These are phyloP conservation scores for Pantherophis guttatus DNA, from an alignment of 2,113 vertebrate genomes.

Conservation along the genomic window DNA sequence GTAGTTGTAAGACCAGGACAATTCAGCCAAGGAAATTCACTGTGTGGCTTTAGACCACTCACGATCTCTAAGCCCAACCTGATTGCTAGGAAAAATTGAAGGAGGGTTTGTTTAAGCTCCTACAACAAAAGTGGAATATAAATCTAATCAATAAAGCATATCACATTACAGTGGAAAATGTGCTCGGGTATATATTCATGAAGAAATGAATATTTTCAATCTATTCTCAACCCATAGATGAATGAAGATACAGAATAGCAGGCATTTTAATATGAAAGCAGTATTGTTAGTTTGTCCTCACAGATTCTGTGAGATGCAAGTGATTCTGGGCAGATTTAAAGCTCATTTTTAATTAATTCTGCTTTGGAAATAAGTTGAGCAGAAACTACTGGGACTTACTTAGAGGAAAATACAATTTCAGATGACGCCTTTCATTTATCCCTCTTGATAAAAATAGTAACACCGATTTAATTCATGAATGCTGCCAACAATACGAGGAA, in stretches of 20 bases:
- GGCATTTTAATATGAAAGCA: not conserved
- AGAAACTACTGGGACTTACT: not conserved
- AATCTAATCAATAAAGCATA: not conserved
- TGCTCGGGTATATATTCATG: not conserved
- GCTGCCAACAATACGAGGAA: not conserved
- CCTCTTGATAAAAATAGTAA: not conserved
- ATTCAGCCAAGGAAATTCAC: not conserved
- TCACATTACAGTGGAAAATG: not conserved
- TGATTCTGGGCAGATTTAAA: not conserved
- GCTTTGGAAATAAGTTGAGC: not conserved
- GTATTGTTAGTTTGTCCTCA: not conserved
- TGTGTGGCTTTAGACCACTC: not conserved
- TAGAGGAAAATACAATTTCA: not conserved
- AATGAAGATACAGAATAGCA: not conserved
- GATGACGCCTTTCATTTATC: not conserved
- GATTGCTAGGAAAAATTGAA: not conserved
- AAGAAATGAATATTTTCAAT: not conserved
- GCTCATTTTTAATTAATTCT: not conserved
- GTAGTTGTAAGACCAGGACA: not conserved
- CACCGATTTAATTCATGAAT: not conserved
- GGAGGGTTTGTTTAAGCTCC: not conserved
- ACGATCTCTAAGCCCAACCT: not conserved
- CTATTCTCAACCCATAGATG: not conserved
- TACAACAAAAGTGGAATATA: not conserved
- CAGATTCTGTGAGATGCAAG: not conserved